Evolutionary conservation across 2,113 vertebrate genomes (phyloP).

Genomic region (Upupa epops): DNA sequence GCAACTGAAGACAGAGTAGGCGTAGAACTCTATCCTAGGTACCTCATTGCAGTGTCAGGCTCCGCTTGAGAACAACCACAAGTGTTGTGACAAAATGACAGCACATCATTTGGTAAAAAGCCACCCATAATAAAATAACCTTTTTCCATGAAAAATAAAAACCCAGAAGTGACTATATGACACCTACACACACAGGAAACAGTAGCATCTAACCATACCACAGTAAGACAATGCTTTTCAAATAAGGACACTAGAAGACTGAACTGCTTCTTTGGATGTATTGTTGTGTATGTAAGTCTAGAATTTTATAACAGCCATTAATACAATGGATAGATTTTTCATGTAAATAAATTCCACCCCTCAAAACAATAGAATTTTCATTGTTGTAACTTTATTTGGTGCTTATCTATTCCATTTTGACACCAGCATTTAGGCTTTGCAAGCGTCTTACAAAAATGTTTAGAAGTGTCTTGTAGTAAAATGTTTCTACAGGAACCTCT

Average conservation of each 20-base stretch:
- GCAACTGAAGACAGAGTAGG: neutral
- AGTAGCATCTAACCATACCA: neutral
- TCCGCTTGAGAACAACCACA: neutral
- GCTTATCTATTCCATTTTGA: neutral
- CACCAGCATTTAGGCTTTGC: neutral
- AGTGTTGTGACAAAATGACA: neutral
- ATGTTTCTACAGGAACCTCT: neutral
- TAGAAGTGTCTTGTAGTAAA: neutral
- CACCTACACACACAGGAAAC: neutral
- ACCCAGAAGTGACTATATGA: neutral
- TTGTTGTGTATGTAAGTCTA: neutral
- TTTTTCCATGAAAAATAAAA: neutral
- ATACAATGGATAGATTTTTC: neutral
- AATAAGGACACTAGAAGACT: neutral
- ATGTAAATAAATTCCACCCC: neutral
- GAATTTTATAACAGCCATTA: neutral
- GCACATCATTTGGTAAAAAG: neutral
- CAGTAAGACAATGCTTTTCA: neutral
- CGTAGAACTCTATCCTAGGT: accelerated
- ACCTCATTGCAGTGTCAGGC: neutral
- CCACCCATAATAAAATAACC: neutral
- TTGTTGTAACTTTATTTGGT: neutral
- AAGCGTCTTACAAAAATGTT: neutral
- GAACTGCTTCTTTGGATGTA: neutral
- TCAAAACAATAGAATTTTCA: neutral